Base-by-base conservation (phyloP, 2,113 vertebrate genomes). In the Dipodomys merriami region DNA sequence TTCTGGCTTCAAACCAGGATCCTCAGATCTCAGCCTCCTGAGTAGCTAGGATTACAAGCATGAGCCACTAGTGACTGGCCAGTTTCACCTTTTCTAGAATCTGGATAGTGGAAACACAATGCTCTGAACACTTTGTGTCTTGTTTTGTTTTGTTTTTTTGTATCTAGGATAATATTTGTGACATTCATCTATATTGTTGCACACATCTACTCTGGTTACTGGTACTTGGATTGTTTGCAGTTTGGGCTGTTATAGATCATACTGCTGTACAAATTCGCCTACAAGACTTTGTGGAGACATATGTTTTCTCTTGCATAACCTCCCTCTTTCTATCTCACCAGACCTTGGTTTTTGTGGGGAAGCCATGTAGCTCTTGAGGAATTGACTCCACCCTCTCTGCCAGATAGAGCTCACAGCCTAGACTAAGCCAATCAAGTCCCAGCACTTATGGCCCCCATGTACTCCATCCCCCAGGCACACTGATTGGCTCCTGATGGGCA, bases 11-110 rank as follows among this genome's bases (percentile, higher is more conserved):
- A 13, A 57, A 57, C 15, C 4, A 3, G 18, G 53, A 57, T 57
- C 53, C 53, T 13, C 15, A 57, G 53, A 57, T 57, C 53, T 49
- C 49, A 49, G 12, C 49, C 49, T 49, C 49, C 49, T 49, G 49
- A 9, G 49, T 49, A 49, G 49, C 49, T 49, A 49, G 49, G 49
- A 49, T 49, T 49, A 57, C 53, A 57, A 3, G 53, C 53, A 4
- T 57, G 53, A 16, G 53, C 53, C 53, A 57, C 53, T 4, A 57
- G 53, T 57, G 49, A 49, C 49, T 49, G 53, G 53, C 53, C 15
- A 57, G 53, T 25, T 20, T 25, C 62, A 25, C 73, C 68, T 92
- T 80, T 92, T 88, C 86, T 88, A 81, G 88, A 83, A 20, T n/a
- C 46, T 49, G 7, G 46, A 4, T 67, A 86, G 15, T 53, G 49